Base-by-base conservation (phyloP, 2,113 vertebrate genomes). In the Anthoscopus minutus region DNA sequence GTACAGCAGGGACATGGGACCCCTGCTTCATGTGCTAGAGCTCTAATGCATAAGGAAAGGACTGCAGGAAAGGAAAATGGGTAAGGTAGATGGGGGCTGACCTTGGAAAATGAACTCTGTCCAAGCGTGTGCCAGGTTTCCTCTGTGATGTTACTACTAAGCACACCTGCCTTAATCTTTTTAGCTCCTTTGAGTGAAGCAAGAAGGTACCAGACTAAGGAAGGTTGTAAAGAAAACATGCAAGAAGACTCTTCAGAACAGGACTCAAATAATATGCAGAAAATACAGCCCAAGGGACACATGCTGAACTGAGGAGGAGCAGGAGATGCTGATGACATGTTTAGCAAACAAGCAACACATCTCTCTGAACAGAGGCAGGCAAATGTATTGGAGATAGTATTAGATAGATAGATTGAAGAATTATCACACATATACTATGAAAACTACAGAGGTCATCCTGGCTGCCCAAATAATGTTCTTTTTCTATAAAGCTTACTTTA, bases 271-370 rank as follows among this genome's bases (percentile, higher is more conserved):
- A 81, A 67, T 10, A 31, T 0, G 2, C 54, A 85, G 54, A 82
- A 94, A 82, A 88, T 51, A 62, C 74, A 76, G 81, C 87, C 74
- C 89, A 92, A 82, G 81, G 87, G 81, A 92, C 71, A 82, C 31
- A 19, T 7, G 58, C 22, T 62, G 71, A 89, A 79, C n/a, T 50
- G 58, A 92, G 83, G 35, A 97, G n/a, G 54, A 94, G 58, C n/a
- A 76, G 70, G 50, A 91, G 85, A 76, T 62, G 71, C 67, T 88
- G 89, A 85, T 84, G 54, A 88, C 84, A 66, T 77, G 58, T 54
- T 94, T 45, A 73, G 71, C 83, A 91, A 96, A 89, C 76, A 74
- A 89, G 62, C 23, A 69, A 21, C 70, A 57, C 31, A 57, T 20
- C 70, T 82, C 54, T 88, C 67, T 94, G 79, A 54, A 50, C 5